These are phyloP conservation scores for Aleadryas rufinucha DNA, from an alignment of 2,113 vertebrate genomes.

Conservation along the genomic window DNA sequence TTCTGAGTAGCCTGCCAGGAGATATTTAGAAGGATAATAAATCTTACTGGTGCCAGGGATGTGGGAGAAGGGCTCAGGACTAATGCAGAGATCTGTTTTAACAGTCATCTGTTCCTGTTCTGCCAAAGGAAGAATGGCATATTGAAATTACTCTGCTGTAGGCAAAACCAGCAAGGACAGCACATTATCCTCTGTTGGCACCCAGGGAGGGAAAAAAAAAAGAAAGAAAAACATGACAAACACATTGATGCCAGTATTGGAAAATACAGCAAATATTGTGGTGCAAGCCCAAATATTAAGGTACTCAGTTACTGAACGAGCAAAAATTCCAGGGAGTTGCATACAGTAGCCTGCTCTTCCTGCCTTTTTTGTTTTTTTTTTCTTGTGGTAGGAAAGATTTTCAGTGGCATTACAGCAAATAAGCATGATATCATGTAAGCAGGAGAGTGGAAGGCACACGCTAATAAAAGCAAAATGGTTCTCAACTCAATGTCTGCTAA, in stretches of 20 bases:
- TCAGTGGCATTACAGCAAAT: not conserved
- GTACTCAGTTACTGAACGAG: not conserved
- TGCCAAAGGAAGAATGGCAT: constrained; percentile 46
- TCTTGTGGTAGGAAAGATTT: not conserved
- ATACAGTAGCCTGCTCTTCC: not conserved
- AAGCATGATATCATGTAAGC: not conserved
- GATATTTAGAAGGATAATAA: constrained; percentile 35
- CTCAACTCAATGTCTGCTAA: not conserved
- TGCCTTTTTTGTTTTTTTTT: not conserved
- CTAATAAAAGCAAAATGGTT: not conserved
- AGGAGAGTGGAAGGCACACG: not conserved
- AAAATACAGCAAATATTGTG: not conserved
- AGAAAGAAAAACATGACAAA: not conserved
- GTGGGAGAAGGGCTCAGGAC: constrained; percentile 28
- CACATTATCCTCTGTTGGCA: not conserved
- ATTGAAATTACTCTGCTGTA: constrained; percentile 55
- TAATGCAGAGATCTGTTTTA: constrained; percentile 39
- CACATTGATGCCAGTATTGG: not conserved
- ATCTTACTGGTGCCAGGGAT: constrained; percentile 15
- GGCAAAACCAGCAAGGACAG: constrained; percentile 48
- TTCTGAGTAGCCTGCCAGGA: constrained; percentile 24
- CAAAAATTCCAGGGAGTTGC: not conserved
- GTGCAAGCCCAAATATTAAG: not conserved
- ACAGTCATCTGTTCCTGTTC: constrained; percentile 40
- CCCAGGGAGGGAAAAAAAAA: not conserved